A percentile compares a stretch with the other conserved stretches of the same genome.
These are phyloP conservation scores for Bufo bufo DNA, from an alignment of 2,113 vertebrate genomes.

Conservation along the genomic window DNA sequence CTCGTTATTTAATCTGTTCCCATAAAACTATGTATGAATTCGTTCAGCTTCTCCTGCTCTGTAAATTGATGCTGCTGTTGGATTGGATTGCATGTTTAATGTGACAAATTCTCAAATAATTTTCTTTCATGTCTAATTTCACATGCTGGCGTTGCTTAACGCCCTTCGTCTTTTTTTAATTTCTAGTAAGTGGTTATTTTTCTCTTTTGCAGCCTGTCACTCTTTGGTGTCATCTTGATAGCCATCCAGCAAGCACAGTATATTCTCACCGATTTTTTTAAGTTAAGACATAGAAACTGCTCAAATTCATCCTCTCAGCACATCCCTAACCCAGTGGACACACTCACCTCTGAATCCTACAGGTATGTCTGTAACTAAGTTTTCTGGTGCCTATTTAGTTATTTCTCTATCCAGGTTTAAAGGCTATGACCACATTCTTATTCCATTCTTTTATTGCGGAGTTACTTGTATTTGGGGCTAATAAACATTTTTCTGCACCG, in stretches of 20 bases:
- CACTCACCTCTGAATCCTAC: constrained; percentile 78
- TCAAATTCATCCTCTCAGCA: constrained; percentile 75
- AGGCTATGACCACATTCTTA: too few species aligned
- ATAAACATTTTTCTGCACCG: too few species aligned
- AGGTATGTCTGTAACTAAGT: constrained; percentile 73
- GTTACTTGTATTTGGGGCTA: too few species aligned
- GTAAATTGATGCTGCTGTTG: too few species aligned
- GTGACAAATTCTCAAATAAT: too few species aligned
- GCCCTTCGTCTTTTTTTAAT: not conserved
- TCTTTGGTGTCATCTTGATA: constrained; percentile 91
- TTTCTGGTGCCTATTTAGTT: not conserved
- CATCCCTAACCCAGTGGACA: constrained; percentile 73
- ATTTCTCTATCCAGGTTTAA: not conserved
- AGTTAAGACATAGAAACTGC: constrained; percentile 81
- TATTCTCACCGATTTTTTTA: constrained; percentile 89
- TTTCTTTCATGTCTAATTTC: too few species aligned
- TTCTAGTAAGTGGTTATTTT: not conserved
- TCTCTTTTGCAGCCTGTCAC: constrained; percentile 82
- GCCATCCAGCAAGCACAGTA: constrained; percentile 95
- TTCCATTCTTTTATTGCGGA: too few species aligned
- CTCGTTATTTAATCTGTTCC: too few species aligned
- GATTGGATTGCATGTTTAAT: too few species aligned
- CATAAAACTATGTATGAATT: too few species aligned
- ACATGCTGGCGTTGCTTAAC: not conserved
- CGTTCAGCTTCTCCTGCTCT: too few species aligned